Evolutionary conservation across 2,113 vertebrate species (phyloP), one percentile per base, ranked within the genome.

Genomic region (Pelvicachromis taeniatus): DNA sequence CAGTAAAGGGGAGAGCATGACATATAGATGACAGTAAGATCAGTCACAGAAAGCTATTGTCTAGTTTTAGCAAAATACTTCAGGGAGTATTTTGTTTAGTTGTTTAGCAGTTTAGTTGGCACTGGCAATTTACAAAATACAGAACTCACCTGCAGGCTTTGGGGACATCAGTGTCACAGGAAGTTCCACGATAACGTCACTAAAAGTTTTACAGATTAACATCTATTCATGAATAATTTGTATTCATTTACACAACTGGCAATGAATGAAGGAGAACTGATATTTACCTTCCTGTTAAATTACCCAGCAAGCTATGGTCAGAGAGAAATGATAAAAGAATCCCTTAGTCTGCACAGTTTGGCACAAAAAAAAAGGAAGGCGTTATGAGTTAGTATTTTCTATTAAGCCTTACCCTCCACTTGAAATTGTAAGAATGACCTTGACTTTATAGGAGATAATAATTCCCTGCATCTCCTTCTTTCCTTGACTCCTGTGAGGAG

Each of bases 361-460:
- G 42, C 54, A 58, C 6, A 21, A 56, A 21, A 29, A 50, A 54
- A 45, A 45, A 26, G 21, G 13, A 53, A 77, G 38, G 9, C 45
- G 9, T 89, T 3, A 40, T 38, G 8, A 19, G 19, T 50, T 5
- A 17, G 42, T 33, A 40, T 78, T 78, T n/a, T 38, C 6, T 68
- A 1, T 54, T 59, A 23, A 70, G 31, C 5, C 92, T 88, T 81
- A 96, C 97, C 97, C 97, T 91, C 97, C 96, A 83, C 96, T 82
- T 10, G 95, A 96, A 65, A 97, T 95, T 87, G 96, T 63, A 31
- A 98, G 87, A 85, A 94, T 97, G 88, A 97, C 96, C 93, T 96
- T 98, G 85, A 98, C 94, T 96, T 97, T 98, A 94, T 99, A 99
- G 91, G 97, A 96, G 52, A 99, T 93, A 70, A 98, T 35, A 80